These are phyloP conservation scores for Oplegnathus fasciatus DNA, from an alignment of 2,113 vertebrate species.

Conservation along the genomic window DNA sequence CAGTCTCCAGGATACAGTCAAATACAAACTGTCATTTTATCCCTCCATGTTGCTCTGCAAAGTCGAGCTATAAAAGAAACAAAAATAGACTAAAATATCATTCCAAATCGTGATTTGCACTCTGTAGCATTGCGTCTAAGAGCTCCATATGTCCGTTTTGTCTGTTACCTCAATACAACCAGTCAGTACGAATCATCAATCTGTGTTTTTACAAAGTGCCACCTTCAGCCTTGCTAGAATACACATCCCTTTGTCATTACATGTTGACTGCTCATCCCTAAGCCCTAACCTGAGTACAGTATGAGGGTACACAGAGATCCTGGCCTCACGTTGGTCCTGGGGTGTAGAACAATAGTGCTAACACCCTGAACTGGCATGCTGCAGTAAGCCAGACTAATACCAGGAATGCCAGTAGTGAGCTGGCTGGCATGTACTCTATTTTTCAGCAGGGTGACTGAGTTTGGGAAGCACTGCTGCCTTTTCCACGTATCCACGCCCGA, in stretches of 20 bases:
- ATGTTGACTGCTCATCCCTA: neutral
- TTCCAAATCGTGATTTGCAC: neutral
- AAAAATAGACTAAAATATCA: conserved; percentile 40
- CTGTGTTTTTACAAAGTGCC: neutral
- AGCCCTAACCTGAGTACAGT: neutral
- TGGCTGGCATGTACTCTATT: conserved; percentile 2
- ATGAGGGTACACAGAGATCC: conserved; percentile 18
- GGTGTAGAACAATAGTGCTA: conserved; percentile 58
- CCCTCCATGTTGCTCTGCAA: neutral
- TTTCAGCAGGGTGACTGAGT: conserved; percentile 30
- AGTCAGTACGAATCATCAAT: neutral
- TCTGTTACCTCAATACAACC: neutral
- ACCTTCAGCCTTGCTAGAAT: no score
- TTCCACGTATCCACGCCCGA: neutral
- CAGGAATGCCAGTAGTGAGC: conserved; percentile 73
- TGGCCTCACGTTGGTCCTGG: conserved; percentile 2
- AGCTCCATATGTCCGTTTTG: neutral
- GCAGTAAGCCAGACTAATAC: conserved; percentile 61
- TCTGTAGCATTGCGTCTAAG: neutral
- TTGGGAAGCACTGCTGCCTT: neutral
- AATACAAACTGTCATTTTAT: conserved; percentile 63
- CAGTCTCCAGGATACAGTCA: conserved; percentile 61
- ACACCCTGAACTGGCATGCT: conserved; percentile 60
- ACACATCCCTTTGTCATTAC: no score
- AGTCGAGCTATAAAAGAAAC: conserved; percentile 20